Evolutionary conservation across 2,888 invertebrate genomes (phyloP), one percentile per base, ranked within the genome.

Genomic region (Serripes groenlandicus): DNA sequence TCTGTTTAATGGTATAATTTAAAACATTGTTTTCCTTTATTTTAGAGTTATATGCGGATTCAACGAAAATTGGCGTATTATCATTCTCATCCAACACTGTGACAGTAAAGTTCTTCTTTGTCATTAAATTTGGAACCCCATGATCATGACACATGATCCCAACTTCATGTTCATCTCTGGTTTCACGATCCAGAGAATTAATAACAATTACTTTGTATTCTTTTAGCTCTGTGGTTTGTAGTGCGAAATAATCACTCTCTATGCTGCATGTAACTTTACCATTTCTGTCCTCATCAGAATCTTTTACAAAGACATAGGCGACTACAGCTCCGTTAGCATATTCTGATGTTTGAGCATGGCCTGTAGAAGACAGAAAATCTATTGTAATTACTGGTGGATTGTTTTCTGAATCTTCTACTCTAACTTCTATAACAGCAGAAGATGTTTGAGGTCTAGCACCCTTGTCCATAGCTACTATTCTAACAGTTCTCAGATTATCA

Each of bases 321-420:
- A 92, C 90, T 56, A 90, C 91, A 23, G 89, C 78, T 3, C 89
- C 91, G 72, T 83, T 85, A 1, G 90, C 90, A 60, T 87, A 87
- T 74, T 92, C 92, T 0, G 91, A 88, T 9, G 91, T 81, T 70
- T 85, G 77, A 15, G 91, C 91, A 21, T 80, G 82, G 56, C 79
- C 83, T 0, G 84, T 66, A 23, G 58, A 70, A 0, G 90, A 89
- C 54, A 92, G 81, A 30, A 92, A 85, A 74, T 90, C 91, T 7
- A 91, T 79, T 30, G 88, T 90, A 9, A 92, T 89, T 7, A 97
- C 96, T 0, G 99, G 98, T 11, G 98, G 98, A 94, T 98, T 98
- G 94, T 99, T 99, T 95, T 98, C 98, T 94, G 98, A 98, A 81
- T 95, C 95, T 92, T 98, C 97, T 15, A 99, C 97, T 0, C 88